Conservation (phyloP, 1,140 invertebrate genomes). For the Drosophila sp. region DNA sequence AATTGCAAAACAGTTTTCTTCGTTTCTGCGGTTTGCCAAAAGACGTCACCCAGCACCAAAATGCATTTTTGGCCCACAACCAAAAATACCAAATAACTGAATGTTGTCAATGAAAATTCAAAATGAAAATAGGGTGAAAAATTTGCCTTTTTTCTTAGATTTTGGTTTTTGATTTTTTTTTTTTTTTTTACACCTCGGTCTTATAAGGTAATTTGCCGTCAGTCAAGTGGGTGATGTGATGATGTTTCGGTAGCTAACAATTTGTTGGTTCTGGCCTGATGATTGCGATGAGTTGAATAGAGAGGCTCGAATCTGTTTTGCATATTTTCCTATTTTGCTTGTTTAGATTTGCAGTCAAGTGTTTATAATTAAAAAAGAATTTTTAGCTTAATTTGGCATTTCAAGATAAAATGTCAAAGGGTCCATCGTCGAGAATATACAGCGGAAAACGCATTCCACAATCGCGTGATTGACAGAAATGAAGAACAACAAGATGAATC, state of each 20-base stretch:
- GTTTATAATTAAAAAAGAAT: conserved; percentile 43
- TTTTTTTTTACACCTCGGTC: conserved; percentile 5
- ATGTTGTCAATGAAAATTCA: conserved; percentile 50
- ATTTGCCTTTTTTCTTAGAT: background rate
- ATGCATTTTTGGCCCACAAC: conserved; percentile 27
- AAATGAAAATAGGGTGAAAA: conserved; percentile 11
- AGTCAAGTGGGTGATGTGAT: conserved; percentile 53
- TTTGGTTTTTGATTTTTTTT: background rate
- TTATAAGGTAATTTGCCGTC: conserved; percentile 32
- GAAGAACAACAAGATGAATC: conserved; percentile 1
- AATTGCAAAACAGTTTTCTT: conserved; percentile 16
- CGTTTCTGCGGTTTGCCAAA: conserved; percentile 18
- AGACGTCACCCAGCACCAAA: conserved; percentile 33
- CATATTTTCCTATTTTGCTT: background rate
- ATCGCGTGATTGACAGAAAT: conserved; percentile 6
- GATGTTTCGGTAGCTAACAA: conserved; percentile 45
- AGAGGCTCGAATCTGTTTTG: background rate
- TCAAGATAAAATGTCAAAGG: conserved; percentile 31
- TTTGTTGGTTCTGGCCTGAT: conserved; percentile 47
- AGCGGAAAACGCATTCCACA: background rate
- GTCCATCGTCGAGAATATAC: background rate
- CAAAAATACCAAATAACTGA: conserved; percentile 24
- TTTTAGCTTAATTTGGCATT: conserved; percentile 45
- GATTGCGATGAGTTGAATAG: conserved; percentile 36
- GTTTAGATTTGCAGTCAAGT: conserved; percentile 22